These are phyloP conservation scores for Pachypanchax playfairii DNA, from an alignment of 2,113 vertebrate genomes.

Conservation along the genomic window DNA sequence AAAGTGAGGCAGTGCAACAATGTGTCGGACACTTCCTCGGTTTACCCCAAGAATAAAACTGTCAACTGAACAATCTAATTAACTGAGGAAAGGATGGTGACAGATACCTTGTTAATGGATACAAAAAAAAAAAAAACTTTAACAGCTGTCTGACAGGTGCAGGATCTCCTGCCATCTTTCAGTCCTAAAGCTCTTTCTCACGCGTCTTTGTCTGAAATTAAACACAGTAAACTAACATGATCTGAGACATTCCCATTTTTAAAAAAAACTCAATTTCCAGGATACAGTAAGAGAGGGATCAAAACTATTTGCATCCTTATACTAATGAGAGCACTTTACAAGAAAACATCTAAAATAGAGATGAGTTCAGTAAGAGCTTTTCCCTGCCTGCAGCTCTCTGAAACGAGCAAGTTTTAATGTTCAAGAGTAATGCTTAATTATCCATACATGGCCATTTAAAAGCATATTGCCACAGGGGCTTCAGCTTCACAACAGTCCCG, in stretches of 20 bases:
- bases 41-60: no score
- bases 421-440: constrained; percentile 86
- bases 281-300: constrained; percentile 41
- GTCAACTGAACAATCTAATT: no score
- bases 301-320: constrained; percentile 47
- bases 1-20: no score
- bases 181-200: no score
- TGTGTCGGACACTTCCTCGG: no score
- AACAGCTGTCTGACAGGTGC: no score
- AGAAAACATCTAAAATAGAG: constrained; percentile 51
- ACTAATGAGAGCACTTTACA: constrained; percentile 61
- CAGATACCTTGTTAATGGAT: not conserved
- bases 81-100: no score
- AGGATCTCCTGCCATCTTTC: no score
- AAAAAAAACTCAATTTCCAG: constrained; percentile 40
- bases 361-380: constrained; percentile 67
- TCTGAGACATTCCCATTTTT: constrained; percentile 12
- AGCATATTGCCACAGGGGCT: constrained; percentile 89
- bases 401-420: constrained; percentile 86
- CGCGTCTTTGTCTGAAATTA: no score
- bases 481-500: constrained; percentile 81
- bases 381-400: constrained; percentile 75
- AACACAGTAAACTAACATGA: constrained; percentile 6
- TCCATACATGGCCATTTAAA: constrained; percentile 89
- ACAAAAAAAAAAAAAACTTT: not conserved